Percentiles rank a stretch among this genome's conserved stretches.
Conservation (phyloP, 1,140 invertebrate genomes). For the Cryptotermes secundus region DNA sequence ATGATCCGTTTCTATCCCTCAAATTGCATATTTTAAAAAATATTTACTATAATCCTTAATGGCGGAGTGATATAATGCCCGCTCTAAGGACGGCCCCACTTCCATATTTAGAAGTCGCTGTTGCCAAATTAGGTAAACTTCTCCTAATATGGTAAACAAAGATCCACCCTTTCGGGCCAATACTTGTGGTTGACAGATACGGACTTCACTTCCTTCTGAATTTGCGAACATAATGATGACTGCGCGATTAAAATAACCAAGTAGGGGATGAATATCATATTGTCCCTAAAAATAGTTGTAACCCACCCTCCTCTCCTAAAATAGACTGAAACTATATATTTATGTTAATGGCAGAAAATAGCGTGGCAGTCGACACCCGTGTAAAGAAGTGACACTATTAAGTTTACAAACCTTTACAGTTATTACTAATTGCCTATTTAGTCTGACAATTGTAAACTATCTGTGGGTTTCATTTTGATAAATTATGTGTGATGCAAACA, state of each 20-base stretch:
- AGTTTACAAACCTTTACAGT: too few species aligned
- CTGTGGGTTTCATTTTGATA: too few species aligned
- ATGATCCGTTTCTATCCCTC: not conserved
- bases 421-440: too few species aligned
- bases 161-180: constrained; percentile 39
- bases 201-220: constrained; percentile 33
- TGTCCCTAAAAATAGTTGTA: constrained; percentile 10
- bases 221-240: not conserved
- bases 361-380: not conserved
- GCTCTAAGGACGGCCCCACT: constrained; percentile 36
- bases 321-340: constrained; percentile 8
- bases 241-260: not conserved
- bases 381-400: not conserved
- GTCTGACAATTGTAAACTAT: too few species aligned
- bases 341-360: constrained; percentile 16
- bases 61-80: constrained; percentile 30
- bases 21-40: not conserved
- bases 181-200: constrained; percentile 25
- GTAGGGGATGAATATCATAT: constrained; percentile 12
- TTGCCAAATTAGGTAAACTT: constrained; percentile 49
- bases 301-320: constrained; percentile 15
- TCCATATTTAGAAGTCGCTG: constrained; percentile 47
- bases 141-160: constrained; percentile 45
- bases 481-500: too few species aligned
- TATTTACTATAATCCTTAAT: not conserved